Evolutionary conservation across 2,113 vertebrate genomes (phyloP).

Genomic region (Platichthys flesus): DNA sequence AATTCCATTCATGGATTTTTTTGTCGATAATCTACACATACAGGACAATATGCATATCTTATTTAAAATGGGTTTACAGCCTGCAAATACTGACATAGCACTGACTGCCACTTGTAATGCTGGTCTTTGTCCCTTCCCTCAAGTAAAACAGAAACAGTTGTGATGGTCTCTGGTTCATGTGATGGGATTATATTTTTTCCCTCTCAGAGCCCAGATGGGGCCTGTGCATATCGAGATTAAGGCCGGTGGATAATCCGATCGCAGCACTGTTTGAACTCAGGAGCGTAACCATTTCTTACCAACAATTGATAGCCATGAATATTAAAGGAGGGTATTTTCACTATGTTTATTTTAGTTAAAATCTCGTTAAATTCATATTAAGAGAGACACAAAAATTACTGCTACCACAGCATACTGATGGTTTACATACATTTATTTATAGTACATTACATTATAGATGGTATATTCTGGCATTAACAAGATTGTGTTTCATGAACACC

Average conservation of each 20-base stretch:
- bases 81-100: neutral
- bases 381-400: neutral
- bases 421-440: too few relatives aligned
- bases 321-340: neutral
- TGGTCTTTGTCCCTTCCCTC: neutral
- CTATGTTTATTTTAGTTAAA: neutral
- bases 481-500: too few relatives aligned
- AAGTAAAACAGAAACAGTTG: neutral
- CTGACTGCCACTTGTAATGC: neutral
- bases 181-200: conserved; percentile 65
- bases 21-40: conserved; percentile 21
- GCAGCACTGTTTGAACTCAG: conserved; percentile 36
- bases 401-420: too few relatives aligned
- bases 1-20: conserved; percentile 31
- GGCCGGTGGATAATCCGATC: conserved; percentile 76
- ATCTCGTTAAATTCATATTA: neutral
- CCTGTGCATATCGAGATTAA: conserved; percentile 77
- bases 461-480: too few relatives aligned
- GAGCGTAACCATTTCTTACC: conserved; percentile 38
- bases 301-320: conserved; percentile 36
- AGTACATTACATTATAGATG: too few relatives aligned
- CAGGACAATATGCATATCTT: conserved; percentile 7
- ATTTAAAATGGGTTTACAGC: neutral
- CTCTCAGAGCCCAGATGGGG: conserved; percentile 61
- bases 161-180: conserved; percentile 24